These are phyloP conservation scores for Grammomys surdaster DNA, from an alignment of 2,113 vertebrate genomes.

Conservation along the genomic window DNA sequence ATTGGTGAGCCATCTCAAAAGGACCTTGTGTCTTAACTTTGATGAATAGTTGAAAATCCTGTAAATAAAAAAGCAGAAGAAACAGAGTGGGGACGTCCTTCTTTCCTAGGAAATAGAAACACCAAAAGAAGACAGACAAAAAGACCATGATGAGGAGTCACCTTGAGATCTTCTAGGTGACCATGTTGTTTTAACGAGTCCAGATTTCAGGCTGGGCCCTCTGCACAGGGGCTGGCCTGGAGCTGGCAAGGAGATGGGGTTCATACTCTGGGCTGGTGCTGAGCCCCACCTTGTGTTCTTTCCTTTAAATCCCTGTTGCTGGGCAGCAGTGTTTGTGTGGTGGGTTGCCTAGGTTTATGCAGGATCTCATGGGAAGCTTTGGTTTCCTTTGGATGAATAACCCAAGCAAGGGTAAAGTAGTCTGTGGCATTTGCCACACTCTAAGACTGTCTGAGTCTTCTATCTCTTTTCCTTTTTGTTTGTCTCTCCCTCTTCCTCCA, in stretches of 20 bases:
- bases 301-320: neutral
- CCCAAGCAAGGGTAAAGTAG: no score
- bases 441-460: neutral
- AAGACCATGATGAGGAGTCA: no score
- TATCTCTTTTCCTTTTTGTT: neutral
- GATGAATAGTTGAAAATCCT: neutral
- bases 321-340: neutral
- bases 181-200: neutral
- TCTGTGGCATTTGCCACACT: neutral
- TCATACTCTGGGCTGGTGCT: no score
- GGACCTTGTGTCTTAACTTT: neutral
- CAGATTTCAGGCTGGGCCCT: neutral
- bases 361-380: neutral
- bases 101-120: conserved; percentile 8
- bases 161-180: neutral
- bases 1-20: neutral
- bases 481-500: neutral
- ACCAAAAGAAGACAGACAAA: neutral
- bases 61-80: neutral
- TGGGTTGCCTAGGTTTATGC: neutral
- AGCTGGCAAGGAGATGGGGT: no score
- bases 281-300: neutral
- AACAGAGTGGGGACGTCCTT: neutral
- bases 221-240: neutral
- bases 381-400: neutral